These are phyloP conservation scores for Genyomyrus donnyi DNA, from an alignment of 2,113 vertebrate genomes.

Conservation along the genomic window DNA sequence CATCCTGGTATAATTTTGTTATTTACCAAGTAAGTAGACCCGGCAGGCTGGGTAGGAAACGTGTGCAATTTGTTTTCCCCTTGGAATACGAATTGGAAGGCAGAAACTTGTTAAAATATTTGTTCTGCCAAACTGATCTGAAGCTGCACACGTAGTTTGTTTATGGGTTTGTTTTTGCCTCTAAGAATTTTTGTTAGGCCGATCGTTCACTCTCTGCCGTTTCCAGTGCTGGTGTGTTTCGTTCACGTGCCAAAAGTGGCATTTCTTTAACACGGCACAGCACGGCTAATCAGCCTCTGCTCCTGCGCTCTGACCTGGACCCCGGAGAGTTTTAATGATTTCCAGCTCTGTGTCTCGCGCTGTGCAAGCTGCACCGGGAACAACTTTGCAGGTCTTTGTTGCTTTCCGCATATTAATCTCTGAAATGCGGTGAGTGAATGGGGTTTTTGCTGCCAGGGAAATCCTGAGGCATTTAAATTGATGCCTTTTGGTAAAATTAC, in stretches of 20 bases:
- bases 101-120: neutral
- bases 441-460: neutral
- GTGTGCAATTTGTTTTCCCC: neutral
- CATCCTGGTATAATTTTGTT: neutral
- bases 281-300: neutral
- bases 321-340: constrained; percentile 2
- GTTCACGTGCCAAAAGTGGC: neutral
- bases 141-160: neutral
- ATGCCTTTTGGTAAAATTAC: neutral
- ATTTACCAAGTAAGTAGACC: constrained; percentile 9
- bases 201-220: neutral
- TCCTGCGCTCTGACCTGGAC: neutral
- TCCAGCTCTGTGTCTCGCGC: constrained; percentile 7
- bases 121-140: neutral
- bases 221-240: neutral
- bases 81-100: neutral
- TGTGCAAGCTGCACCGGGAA: neutral
- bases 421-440: constrained; percentile 5
- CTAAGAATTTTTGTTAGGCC: neutral
- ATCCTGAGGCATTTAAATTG: neutral
- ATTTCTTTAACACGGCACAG: neutral
- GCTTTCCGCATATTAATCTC: constrained; percentile 10
- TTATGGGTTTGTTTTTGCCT: neutral
- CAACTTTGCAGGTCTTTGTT: constrained; percentile 15
- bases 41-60: neutral